Conservation (phyloP, 2,888 invertebrate genomes). For the Crepidodera aurea region DNA sequence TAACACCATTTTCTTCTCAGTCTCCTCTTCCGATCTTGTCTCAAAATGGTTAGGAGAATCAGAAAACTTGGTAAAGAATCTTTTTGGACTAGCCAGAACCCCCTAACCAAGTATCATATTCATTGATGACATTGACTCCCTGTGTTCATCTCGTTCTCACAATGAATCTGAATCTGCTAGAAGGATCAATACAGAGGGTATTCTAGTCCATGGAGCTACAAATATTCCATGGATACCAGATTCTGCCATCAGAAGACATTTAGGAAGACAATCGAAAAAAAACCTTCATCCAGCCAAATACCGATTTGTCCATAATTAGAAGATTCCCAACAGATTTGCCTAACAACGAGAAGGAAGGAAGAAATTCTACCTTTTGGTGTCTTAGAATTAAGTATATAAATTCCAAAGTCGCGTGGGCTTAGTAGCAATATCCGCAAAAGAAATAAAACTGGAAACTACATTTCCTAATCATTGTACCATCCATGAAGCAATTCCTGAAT, state of each 20-base stretch:
- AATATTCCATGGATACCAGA: slow-evolving; percentile 99
- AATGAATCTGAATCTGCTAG: slow-evolving; percentile 98
- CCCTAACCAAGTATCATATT: slow-evolving; percentile 99
- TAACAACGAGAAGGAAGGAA: no score
- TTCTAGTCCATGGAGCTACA: slow-evolving; percentile 90
- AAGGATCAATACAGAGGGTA: slow-evolving; percentile 96
- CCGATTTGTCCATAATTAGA: no score
- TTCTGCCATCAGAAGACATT: slow-evolving; percentile 94
- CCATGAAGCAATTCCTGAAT: no score
- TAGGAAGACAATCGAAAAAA: no score
- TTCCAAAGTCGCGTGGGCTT: no score
- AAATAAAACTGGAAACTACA: no score
- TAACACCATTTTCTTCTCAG: slow-evolving; percentile 98
- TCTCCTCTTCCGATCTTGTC: slow-evolving; percentile 97
- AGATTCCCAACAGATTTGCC: no score
- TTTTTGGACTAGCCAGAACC: slow-evolving; percentile 93
- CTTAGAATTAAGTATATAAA: no score
- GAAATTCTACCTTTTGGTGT: no score
- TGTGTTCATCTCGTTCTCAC: slow-evolving; percentile 96
- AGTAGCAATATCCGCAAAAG: no score
- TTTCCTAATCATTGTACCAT: no score
- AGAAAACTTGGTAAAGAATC: slow-evolving; percentile 92
- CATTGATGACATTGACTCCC: slow-evolving; percentile 97
- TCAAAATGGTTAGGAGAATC: slow-evolving; percentile 99
- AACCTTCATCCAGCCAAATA: no score